Base-by-base conservation (phyloP, 2,113 vertebrate species). In the Trichomycterus rosablanca region DNA sequence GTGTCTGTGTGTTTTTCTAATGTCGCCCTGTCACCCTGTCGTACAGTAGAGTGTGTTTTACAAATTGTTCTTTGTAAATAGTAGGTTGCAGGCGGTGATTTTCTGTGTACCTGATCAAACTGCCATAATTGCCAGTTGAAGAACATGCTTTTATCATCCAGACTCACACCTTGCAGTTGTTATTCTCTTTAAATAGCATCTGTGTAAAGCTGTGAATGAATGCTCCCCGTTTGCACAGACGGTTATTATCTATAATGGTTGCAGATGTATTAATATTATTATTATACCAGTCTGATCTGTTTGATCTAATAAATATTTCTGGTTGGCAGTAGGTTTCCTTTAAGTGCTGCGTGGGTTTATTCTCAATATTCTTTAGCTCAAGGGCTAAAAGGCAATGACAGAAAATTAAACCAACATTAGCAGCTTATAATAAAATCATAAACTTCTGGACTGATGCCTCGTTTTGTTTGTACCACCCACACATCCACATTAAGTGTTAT, bases 371-470 rank as follows among this genome's bases (percentile, higher is more conserved):
- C n/a, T 15, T 43, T 43, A 52, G 16, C 24, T 28, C 15, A 42
- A 42, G 63, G 53, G 32, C 54, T 7, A 24, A 43, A 19, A 15
- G 26, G 11, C 26, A 44, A 18, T 28, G 32, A 8, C 40, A 53
- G 49, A 53, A 44, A 18, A 52, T 62, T 63, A 35, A 48, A 11
- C 37, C 11, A 35, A 42, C 40, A 28, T 52, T 53, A 56, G 22
- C 20, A 11, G 32, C 42, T 46, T 18, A 10, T 30, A 44, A 22
- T 54, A 34, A 42, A 45, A 26, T 44, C 23, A 22, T 54, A 19
- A 54, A 4, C 49, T 54, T 3, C 3, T 37, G 28, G 40, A 53
- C 14, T 8, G 10, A 23, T 15, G 24, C 24, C 34, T 28, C 7
- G 1, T 19, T 12, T 19, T 22, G 8, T 20, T 37, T 42, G 9